Conservation (phyloP, 2,797 vertebrate genomes). For the Pantherophis alleghaniensis region DNA sequence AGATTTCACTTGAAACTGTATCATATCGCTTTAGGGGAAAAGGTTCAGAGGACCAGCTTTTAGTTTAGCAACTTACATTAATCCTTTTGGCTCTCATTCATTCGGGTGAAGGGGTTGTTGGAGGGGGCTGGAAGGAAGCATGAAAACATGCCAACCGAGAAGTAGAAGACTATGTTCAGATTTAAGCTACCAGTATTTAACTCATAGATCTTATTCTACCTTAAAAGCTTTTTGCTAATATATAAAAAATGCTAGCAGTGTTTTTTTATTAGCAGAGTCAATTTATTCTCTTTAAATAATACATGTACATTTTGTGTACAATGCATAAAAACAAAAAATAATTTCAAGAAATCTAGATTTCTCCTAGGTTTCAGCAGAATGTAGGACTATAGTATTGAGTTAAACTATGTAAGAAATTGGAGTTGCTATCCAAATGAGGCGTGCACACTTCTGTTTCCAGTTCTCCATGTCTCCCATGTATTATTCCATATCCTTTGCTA, state of each 20-base stretch:
- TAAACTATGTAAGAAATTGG: background rate
- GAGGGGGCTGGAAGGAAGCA: background rate
- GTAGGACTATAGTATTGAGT: background rate
- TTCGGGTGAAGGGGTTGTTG: background rate
- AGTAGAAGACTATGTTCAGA: background rate
- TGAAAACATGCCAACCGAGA: background rate
- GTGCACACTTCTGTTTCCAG: background rate
- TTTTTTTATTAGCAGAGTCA: background rate
- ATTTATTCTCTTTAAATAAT: background rate
- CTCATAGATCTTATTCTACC: background rate
- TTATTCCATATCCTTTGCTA: background rate
- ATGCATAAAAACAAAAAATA: background rate
- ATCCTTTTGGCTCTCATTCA: constrained; percentile 1
- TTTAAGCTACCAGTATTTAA: background rate
- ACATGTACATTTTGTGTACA: background rate
- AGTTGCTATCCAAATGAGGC: background rate
- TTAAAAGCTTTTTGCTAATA: background rate
- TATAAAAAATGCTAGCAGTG: background rate
- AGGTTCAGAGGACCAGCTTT: constrained; percentile 10
- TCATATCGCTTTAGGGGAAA: background rate
- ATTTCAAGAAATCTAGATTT: background rate
- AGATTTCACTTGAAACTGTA: constrained; percentile 30
- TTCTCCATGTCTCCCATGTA: background rate
- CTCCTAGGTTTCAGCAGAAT: background rate
- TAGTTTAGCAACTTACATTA: background rate